Percentiles rank a stretch among this genome's conserved stretches.
phyloP scores from a whole-genome alignment of 1,140 invertebrate genomes.

The Atta colombica region DNA sequence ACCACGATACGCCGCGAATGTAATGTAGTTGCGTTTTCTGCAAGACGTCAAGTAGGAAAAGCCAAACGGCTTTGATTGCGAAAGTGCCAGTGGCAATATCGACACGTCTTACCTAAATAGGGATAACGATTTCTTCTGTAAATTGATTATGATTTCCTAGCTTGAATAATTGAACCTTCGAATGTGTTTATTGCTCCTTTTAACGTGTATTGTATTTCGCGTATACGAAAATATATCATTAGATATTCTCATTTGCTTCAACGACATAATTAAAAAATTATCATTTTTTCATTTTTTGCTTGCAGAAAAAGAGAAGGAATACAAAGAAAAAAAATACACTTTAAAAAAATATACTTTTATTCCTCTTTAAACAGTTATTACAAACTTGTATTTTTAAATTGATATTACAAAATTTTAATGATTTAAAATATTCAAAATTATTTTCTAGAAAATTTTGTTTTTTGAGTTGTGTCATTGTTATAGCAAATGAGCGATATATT shows the following conservation, averaged over 20 bases:
- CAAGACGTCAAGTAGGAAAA: constrained; percentile 52
- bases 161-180: background rate
- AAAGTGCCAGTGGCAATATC: background rate
- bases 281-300: too few relatives aligned
- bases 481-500: background rate
- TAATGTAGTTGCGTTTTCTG: constrained; percentile 37
- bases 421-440: too few relatives aligned
- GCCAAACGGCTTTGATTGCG: constrained; percentile 6
- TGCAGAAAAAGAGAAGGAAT: too few relatives aligned
- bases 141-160: constrained; percentile 8
- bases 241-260: too few relatives aligned
- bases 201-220: background rate
- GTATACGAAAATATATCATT: background rate
- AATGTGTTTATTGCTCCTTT: background rate
- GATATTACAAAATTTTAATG: too few relatives aligned
- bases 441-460: too few relatives aligned
- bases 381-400: too few relatives aligned
- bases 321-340: too few relatives aligned
- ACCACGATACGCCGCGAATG: background rate
- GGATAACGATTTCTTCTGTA: constrained; percentile 26
- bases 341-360: background rate
- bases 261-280: too few relatives aligned
- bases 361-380: too few relatives aligned
- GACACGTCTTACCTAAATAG: constrained; percentile 19
- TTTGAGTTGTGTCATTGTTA: too few relatives aligned